These are phyloP conservation scores for Zaprionus inermis DNA, from an alignment of 1,140 invertebrate species.

Conservation along the genomic window DNA sequence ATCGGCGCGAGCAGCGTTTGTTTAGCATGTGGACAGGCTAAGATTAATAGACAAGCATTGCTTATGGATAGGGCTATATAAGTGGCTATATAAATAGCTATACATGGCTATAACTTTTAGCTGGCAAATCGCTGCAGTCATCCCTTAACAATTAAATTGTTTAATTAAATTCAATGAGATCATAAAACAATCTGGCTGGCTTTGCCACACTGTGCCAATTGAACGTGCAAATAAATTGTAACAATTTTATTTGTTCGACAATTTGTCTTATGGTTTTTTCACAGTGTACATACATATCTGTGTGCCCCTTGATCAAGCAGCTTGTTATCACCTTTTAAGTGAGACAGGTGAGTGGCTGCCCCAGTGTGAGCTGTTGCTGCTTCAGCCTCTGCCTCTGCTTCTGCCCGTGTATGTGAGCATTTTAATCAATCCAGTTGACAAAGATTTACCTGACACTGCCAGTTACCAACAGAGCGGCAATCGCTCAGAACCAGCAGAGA, in stretches of 20 bases:
- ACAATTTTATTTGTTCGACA: conserved; percentile 63
- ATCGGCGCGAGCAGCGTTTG: conserved; percentile 34
- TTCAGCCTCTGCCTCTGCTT: background rate
- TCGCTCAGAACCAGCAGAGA: conserved; percentile 10
- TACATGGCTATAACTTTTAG: background rate
- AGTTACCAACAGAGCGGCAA: conserved; percentile 59
- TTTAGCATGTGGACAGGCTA: conserved; percentile 24
- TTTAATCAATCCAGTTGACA: conserved; percentile 76
- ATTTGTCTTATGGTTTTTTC: conserved; percentile 7
- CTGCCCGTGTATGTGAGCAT: conserved; percentile 25
- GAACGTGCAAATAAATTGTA: conserved; percentile 51
- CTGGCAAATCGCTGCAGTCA: conserved; percentile 14
- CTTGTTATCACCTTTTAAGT: conserved; percentile 82
- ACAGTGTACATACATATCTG: conserved; percentile 3
- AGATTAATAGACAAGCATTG: conserved; percentile 12
- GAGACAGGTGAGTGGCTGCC: conserved; percentile 75
- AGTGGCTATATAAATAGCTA: too few species aligned
- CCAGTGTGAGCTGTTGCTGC: background rate
- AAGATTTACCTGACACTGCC: conserved; percentile 78
- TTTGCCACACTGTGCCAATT: conserved; percentile 46
- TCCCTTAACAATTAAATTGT: conserved; percentile 15
- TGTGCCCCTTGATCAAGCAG: conserved; percentile 59
- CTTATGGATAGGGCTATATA: too few species aligned
- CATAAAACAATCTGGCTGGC: conserved; percentile 13
- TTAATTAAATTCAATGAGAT: conserved; percentile 31